phyloP scores from a whole-genome alignment of 2,113 vertebrate species.

The Perccottus glenii region DNA sequence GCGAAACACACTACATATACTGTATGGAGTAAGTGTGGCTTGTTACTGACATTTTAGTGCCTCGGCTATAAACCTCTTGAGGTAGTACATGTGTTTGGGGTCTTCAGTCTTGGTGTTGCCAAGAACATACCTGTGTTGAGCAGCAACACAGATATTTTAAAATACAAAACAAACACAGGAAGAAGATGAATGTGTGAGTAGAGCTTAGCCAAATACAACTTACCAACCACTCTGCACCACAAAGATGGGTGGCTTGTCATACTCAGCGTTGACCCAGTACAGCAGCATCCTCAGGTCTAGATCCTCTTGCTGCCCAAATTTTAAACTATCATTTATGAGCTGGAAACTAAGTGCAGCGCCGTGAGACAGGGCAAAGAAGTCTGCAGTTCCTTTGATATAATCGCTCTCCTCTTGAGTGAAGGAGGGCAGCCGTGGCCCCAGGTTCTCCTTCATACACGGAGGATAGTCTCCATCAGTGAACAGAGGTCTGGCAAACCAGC shows the following conservation, averaged over 20 bases:
- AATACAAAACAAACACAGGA: neutral
- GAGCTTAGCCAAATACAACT: neutral
- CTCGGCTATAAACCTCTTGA: constrained; percentile 93
- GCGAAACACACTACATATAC: neutral
- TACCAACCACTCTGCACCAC: constrained; percentile 98
- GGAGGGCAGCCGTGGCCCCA: constrained; percentile 85
- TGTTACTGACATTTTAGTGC: constrained; percentile 88
- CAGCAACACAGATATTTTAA: neutral
- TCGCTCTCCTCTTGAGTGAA: constrained; percentile 85
- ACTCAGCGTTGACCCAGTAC: constrained; percentile 91
- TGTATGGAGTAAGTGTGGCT: neutral
- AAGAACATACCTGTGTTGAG: constrained; percentile 80
- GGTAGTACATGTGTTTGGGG: constrained; percentile 93
- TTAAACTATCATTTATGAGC: constrained; percentile 88
- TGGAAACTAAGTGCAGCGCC: constrained; percentile 93
- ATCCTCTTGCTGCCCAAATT: constrained; percentile 90
- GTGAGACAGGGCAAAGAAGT: constrained; percentile 97
- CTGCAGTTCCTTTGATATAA: constrained; percentile 86
- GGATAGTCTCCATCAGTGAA: constrained; percentile 96
- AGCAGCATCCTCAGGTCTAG: constrained; percentile 91
- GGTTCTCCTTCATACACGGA: constrained; percentile 86
- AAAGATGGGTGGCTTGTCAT: constrained; percentile 89
- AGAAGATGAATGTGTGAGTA: neutral
- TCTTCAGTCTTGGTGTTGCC: constrained; percentile 90
- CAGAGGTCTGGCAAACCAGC: constrained; percentile 95